These are phyloP conservation scores for Drosophila setosimentum DNA, from an alignment of 2,888 invertebrate species.

Conservation along the genomic window DNA sequence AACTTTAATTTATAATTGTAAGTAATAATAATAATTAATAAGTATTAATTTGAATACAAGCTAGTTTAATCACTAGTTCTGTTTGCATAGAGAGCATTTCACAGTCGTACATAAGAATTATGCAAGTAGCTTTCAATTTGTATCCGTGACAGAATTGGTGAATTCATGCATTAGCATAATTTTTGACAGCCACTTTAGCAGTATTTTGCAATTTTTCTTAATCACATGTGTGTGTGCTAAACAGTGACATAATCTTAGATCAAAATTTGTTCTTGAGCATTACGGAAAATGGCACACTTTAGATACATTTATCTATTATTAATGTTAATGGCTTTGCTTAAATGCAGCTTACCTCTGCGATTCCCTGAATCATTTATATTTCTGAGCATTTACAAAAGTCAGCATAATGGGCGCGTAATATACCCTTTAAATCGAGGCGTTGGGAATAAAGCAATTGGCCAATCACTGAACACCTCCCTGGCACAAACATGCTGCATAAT, in stretches of 20 bases:
- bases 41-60: too few relatives aligned
- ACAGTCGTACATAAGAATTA: neutral
- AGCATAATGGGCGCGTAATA: neutral
- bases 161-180: constrained; percentile 10
- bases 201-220: neutral
- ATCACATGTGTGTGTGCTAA: constrained; percentile 8
- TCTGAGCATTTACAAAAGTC: neutral
- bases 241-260: constrained; percentile 46
- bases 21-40: neutral
- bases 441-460: constrained; percentile 4
- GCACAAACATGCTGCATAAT: constrained; percentile 42
- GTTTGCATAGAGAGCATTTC: neutral
- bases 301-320: constrained; percentile 37
- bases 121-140: neutral
- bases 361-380: neutral
- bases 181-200: constrained; percentile 34
- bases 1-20: neutral
- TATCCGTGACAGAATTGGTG: constrained; percentile 9
- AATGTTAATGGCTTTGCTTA: constrained; percentile 21
- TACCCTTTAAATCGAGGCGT: neutral
- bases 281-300: constrained; percentile 28
- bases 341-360: neutral
- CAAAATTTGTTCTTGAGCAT: constrained; percentile 25
- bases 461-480: constrained; percentile 21
- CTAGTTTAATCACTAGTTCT: neutral